phyloP scores from a whole-genome alignment of 2,797 vertebrate genomes.

The Melanotaenia pygmaea region DNA sequence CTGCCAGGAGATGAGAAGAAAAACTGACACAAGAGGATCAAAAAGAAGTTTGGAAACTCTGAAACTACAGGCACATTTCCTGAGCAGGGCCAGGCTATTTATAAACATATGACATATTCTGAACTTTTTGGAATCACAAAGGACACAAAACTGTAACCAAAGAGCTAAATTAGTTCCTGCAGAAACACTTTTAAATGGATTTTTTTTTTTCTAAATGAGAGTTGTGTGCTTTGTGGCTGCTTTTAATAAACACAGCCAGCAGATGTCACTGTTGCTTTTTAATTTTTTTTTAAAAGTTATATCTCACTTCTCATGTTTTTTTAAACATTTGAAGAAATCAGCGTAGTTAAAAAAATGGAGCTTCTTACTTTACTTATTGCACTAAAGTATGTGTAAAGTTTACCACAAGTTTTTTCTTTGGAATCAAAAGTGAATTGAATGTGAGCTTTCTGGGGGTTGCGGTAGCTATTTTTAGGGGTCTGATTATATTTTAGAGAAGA shows the following conservation, averaged over 20 bases:
- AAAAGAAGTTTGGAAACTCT: slow-evolving; percentile 24
- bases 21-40: slow-evolving; percentile 22
- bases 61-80: slow-evolving; percentile 23
- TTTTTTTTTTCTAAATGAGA: neutral
- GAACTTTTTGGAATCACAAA: slow-evolving; percentile 20
- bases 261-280: slow-evolving; percentile 62
- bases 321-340: slow-evolving; percentile 36
- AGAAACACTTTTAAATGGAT: slow-evolving; percentile 12
- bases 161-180: slow-evolving; percentile 45
- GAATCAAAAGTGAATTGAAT: slow-evolving; percentile 53
- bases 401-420: slow-evolving; percentile 46
- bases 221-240: slow-evolving; percentile 17
- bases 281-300: slow-evolving; percentile 5
- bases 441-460: slow-evolving; percentile 21
- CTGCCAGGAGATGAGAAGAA: slow-evolving; percentile 70
- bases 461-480: slow-evolving; percentile 30
- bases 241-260: slow-evolving; percentile 47
- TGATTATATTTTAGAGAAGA: slow-evolving; percentile 32
- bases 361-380: slow-evolving; percentile 58
- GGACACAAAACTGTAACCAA: slow-evolving; percentile 41
- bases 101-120: slow-evolving; percentile 2
- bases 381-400: slow-evolving; percentile 64
- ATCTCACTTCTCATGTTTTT: slow-evolving; percentile 13
- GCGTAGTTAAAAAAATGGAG: slow-evolving; percentile 17
- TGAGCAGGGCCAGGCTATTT: slow-evolving; percentile 32